A percentile compares a stretch with the other conserved stretches of the same genome.
Conservation (phyloP, 2,888 invertebrate genomes). For the Acanthosepion lycidas region DNA sequence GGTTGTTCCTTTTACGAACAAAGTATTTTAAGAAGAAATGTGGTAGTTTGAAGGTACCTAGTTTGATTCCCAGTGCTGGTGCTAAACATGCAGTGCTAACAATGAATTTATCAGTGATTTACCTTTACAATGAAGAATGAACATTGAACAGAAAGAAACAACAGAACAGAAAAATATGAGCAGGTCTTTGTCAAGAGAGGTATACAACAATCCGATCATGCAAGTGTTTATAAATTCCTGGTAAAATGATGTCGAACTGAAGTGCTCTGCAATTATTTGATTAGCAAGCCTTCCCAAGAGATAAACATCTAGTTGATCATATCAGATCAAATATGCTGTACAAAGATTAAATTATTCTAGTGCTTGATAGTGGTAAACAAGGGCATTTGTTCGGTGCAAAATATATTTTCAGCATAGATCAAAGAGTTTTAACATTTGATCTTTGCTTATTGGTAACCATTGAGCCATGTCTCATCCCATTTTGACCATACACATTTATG, state of each 20-base stretch:
- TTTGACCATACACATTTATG: neutral
- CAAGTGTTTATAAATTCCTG: neutral
- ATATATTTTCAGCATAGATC: slow-evolving; percentile 11
- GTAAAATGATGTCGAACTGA: neutral
- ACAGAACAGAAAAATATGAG: neutral
- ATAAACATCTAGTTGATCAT: neutral
- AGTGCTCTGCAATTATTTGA: neutral
- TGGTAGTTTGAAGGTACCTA: too few species aligned
- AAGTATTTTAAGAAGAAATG: too few species aligned
- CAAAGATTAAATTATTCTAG: neutral
- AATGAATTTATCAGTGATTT: neutral
- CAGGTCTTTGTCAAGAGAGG: neutral
- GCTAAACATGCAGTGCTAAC: neutral
- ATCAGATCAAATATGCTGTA: neutral
- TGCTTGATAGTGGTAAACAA: neutral
- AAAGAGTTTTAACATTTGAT: neutral
- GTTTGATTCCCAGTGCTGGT: neutral
- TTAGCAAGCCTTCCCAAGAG: neutral
- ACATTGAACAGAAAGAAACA: neutral
- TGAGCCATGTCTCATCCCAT: neutral
- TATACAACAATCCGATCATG: neutral
- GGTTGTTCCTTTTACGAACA: too few species aligned
- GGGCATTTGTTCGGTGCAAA: neutral
- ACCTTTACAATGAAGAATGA: neutral
- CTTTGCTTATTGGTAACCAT: neutral